Base-by-base conservation (phyloP, 2,113 vertebrate species). In the Delphinapterus leucas region DNA sequence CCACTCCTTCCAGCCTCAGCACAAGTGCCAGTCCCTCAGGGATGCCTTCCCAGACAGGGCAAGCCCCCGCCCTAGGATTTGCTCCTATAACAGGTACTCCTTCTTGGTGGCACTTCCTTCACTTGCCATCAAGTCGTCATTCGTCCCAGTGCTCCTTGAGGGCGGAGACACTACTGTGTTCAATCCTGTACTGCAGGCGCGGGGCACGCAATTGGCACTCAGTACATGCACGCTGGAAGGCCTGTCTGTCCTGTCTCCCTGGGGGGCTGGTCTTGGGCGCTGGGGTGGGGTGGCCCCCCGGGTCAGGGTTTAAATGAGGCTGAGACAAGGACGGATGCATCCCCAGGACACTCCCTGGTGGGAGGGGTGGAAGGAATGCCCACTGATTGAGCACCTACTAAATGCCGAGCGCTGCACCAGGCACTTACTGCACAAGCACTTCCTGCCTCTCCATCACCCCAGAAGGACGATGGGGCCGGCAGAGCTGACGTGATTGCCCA, bases 381-480 rank as follows among this genome's bases (percentile, higher is more conserved):
- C 17, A 36, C 14, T 80, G 21, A 36, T 1, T 10, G 36, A 67
- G 26, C 26, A 70, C 28, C 65, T 60, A 36, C 28, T 38, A 85
- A 74, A 13, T 67, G 60, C 20, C 38, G 20, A 58, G 47, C 4
- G 7, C 25, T 0, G 6, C 14, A 1, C 17, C 6, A 4, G 36
- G 55, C 47, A 20, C n/a, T 63, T 31, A 55, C 21, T 14, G 47
- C 8, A 53, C 38, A 82, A 38, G 36, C 13, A 36, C 81, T 3
- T 53, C 28, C 73, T 53, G 14, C 20, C 11, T 83, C 49, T 28
- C 3, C 3, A 8, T 33, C 28, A 17, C 13, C 23, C 20, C 38
- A 12, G 47, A 18, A 26, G 33, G 61, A 11, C 0, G 1, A 3
- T 0, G 0, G 28, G 21, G 31, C 26, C 6, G 7, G 36, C 58